phyloP scores from a whole-genome alignment of 2,113 vertebrate species.

The Stomatorhinus ivindoensis region DNA sequence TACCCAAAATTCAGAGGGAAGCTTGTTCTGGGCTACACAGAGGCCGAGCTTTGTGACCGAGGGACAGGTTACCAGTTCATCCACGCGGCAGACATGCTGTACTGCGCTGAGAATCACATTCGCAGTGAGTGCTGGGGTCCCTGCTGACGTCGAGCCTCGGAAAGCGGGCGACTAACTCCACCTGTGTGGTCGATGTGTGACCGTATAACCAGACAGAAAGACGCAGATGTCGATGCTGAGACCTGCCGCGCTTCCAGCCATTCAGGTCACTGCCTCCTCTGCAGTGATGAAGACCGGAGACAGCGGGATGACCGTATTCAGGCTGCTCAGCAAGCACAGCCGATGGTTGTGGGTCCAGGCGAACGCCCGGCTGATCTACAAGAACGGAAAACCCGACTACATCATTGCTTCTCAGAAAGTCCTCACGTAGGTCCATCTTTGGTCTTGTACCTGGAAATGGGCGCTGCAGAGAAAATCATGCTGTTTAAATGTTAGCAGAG shows the following conservation, averaged over 20 bases:
- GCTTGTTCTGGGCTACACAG: constrained; percentile 72
- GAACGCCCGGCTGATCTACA: constrained; percentile 74
- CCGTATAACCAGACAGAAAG: too few species aligned
- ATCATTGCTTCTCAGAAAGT: constrained; percentile 73
- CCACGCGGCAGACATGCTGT: constrained; percentile 79
- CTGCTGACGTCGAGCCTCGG: not conserved
- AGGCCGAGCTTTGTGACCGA: constrained; percentile 67
- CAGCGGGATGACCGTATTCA: constrained; percentile 74
- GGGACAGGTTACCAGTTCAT: constrained; percentile 79
- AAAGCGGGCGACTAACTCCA: not conserved
- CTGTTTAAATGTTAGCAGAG: not conserved
- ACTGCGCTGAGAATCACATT: constrained; percentile 75
- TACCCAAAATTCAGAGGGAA: constrained; percentile 57
- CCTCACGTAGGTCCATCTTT: constrained; percentile 62
- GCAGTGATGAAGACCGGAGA: constrained; percentile 83
- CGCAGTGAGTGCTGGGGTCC: constrained; percentile 63
- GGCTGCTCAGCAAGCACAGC: constrained; percentile 71
- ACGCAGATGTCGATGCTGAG: not conserved
- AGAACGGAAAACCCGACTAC: constrained; percentile 74
- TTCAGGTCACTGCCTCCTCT: constrained; percentile 14
- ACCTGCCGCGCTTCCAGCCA: not conserved
- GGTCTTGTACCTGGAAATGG: not conserved
- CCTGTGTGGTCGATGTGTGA: not conserved
- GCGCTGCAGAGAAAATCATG: not conserved
- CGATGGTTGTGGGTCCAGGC: constrained; percentile 75